A percentile compares a stretch with the other conserved stretches of the same genome.
Evolutionary conservation across 1,140 invertebrate species (phyloP).

Genomic region (Trialeurodes vaporariorum): DNA sequence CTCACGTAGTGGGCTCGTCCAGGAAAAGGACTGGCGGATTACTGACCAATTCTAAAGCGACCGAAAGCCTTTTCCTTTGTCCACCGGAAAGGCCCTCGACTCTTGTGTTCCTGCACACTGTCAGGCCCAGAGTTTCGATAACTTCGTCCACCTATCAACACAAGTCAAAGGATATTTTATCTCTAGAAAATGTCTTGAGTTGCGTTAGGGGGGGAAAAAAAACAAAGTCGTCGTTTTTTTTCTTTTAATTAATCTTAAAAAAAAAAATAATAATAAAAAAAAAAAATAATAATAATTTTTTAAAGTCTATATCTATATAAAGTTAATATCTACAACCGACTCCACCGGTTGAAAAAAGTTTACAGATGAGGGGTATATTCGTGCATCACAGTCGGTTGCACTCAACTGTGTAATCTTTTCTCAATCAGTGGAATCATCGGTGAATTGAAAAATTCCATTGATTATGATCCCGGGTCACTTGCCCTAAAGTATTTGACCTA

Average conservation of each 20-base stretch:
- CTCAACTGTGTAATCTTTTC: too few species aligned
- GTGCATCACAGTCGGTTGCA: too few species aligned
- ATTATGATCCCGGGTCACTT: too few species aligned
- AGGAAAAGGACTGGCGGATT: conserved; percentile 55
- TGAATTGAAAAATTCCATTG: too few species aligned
- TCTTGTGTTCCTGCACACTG: conserved; percentile 39
- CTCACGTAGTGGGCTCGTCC: conserved; percentile 52
- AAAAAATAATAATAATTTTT: conserved; percentile 3
- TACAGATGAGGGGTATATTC: too few species aligned
- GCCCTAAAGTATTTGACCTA: too few species aligned
- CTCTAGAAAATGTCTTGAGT: background rate
- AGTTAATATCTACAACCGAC: too few species aligned
- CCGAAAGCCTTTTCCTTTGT: conserved; percentile 50
- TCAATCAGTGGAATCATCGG: too few species aligned
- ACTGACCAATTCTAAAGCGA: conserved; percentile 51
- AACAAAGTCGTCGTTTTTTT: too few species aligned
- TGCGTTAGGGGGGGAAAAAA: background rate
- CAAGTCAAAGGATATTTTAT: background rate
- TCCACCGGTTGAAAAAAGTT: too few species aligned
- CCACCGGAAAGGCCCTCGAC: conserved; percentile 44
- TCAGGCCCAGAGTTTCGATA: conserved; percentile 32
- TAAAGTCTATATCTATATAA: too few species aligned
- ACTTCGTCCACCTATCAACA: conserved; percentile 33
- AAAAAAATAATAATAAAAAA: background rate
- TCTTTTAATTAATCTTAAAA: background rate